Evolutionary conservation across 2,888 invertebrate genomes (phyloP).

Genomic region (Tyria jacobaeae): DNA sequence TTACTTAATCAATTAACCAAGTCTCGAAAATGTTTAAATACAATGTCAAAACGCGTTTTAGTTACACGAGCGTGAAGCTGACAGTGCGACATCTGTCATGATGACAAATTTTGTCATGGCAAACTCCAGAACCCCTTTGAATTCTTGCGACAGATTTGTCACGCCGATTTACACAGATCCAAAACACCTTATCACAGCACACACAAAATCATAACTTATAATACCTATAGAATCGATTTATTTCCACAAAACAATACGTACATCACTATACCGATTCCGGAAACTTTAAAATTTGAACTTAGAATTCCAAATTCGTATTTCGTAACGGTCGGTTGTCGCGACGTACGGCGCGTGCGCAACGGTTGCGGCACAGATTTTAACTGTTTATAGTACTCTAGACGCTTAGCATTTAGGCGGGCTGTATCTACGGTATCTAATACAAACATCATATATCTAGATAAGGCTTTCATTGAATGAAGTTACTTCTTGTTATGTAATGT

Average conservation of each 20-base stretch:
- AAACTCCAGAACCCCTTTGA: conserved; percentile 16
- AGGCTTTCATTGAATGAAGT: conserved; percentile 33
- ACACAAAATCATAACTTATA: conserved; percentile 17
- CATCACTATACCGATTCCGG: conserved; percentile 29
- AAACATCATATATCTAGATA: conserved; percentile 52
- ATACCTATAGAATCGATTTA: conserved; percentile 11
- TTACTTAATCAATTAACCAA: conserved; percentile 60
- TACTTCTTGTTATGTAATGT: conserved; percentile 28
- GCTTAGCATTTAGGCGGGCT: conserved; percentile 46
- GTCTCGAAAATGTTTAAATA: conserved; percentile 52
- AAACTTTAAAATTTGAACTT: conserved; percentile 36
- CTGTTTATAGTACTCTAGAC: conserved; percentile 63
- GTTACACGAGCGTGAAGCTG: conserved; percentile 44
- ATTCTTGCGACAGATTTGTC: conserved; percentile 15
- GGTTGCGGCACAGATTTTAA: conserved; percentile 77
- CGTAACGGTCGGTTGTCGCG: conserved; percentile 42
- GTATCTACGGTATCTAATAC: conserved; percentile 59
- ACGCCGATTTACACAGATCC: conserved; percentile 47
- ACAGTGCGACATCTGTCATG: conserved; percentile 35
- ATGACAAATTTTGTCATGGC: conserved; percentile 39
- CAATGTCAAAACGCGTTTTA: conserved; percentile 52
- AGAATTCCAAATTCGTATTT: conserved; percentile 53
- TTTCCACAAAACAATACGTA: conserved; percentile 11
- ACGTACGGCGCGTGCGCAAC: conserved; percentile 77
- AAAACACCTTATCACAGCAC: conserved; percentile 39